Evolutionary conservation across 2,888 invertebrate species (phyloP).

Genomic region (Cataglyphis rosenhaueri): DNA sequence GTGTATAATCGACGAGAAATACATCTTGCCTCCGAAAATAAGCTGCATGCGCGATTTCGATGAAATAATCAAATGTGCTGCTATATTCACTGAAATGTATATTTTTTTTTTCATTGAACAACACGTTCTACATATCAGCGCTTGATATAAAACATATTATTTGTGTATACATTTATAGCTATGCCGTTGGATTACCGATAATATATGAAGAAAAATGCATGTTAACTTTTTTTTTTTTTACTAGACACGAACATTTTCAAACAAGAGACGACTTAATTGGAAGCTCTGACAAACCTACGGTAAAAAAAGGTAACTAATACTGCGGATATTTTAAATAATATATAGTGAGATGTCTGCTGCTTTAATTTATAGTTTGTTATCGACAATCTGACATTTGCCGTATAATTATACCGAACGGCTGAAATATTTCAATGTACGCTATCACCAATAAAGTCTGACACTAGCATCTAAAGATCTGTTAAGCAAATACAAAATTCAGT

Average conservation of each 20-base stretch:
- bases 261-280: slow-evolving; percentile 35
- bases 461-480: slow-evolving; percentile 19
- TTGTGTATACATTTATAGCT: neutral
- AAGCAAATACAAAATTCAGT: slow-evolving; percentile 8
- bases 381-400: slow-evolving; percentile 40
- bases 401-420: slow-evolving; percentile 5
- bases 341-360: slow-evolving; percentile 34
- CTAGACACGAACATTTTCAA: neutral
- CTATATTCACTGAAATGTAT: neutral
- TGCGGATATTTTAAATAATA: slow-evolving; percentile 41
- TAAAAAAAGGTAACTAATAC: neutral
- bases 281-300: slow-evolving; percentile 5
- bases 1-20: neutral
- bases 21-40: slow-evolving; percentile 13
- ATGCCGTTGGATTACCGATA: neutral
- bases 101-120: neutral
- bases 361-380: slow-evolving; percentile 52
- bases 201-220: neutral
- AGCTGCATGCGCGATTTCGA: neutral
- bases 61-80: slow-evolving; percentile 13
- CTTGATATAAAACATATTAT: slow-evolving; percentile 1
- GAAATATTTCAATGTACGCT: neutral
- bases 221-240: neutral
- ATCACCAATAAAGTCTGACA: slow-evolving; percentile 18
- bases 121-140: neutral